phyloP scores from a whole-genome alignment of 1,140 invertebrate genomes.

The Mamestra configurata region DNA sequence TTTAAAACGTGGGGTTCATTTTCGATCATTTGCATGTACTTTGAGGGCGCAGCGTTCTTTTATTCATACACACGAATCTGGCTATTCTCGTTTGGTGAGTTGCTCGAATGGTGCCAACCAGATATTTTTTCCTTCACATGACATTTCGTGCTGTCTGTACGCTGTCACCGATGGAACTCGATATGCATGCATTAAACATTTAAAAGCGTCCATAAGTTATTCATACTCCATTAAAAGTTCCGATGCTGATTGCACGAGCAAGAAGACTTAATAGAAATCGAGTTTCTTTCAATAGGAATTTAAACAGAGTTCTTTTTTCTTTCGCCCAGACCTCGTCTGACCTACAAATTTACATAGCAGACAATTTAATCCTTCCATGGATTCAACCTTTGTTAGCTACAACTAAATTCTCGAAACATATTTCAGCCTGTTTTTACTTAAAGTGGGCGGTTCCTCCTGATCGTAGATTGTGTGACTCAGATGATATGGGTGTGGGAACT shows the following conservation, averaged over 20 bases:
- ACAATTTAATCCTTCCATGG: constrained; percentile 58
- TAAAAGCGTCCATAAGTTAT: constrained; percentile 49
- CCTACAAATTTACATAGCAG: constrained; percentile 59
- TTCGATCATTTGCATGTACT: constrained; percentile 65
- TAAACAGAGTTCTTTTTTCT: constrained; percentile 30
- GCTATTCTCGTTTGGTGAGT: constrained; percentile 73
- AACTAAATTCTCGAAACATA: constrained; percentile 60
- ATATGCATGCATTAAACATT: constrained; percentile 50
- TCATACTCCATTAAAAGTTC: constrained; percentile 48
- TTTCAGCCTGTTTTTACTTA: constrained; percentile 66
- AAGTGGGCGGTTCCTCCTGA: constrained; percentile 70
- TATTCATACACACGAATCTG: constrained; percentile 76
- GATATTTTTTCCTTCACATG: constrained; percentile 58
- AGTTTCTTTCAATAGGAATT: constrained; percentile 52
- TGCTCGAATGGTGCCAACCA: constrained; percentile 62
- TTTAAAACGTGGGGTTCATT: constrained; percentile 59
- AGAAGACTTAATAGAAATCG: constrained; percentile 43
- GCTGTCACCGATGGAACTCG: constrained; percentile 52
- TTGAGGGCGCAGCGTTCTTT: constrained; percentile 71
- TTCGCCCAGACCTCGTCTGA: constrained; percentile 46
- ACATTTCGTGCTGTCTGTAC: constrained; percentile 54
- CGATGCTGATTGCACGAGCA: constrained; percentile 42
- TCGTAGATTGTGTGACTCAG: constrained; percentile 73
- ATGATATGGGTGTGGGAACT: constrained; percentile 76
- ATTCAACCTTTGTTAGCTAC: constrained; percentile 54